Evolutionary conservation across 2,113 vertebrate species (phyloP), one percentile per base, ranked within the genome.

Genomic region (Casuarius casuarius): DNA sequence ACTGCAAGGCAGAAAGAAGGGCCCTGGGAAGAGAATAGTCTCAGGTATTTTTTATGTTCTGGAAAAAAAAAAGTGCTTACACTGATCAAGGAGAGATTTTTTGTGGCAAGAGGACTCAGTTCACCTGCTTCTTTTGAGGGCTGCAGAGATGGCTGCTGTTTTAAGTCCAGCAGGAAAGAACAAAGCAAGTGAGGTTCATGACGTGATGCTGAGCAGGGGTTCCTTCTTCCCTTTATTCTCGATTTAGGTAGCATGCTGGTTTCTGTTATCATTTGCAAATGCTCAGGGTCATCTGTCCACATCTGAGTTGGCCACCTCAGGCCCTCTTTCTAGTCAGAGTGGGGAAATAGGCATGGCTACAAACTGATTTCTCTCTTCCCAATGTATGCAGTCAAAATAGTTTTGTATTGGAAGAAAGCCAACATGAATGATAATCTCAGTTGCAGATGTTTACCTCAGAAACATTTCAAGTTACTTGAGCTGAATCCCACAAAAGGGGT

Each of bases 191-290:
- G 51, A 80, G 95, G 67, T 66, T 95, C 1, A 0, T 90, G 87
- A 91, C 70, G 85, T 0, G 18, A 23, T 40, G 62, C 87, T 79
- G 82, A 90, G 84, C 75, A 76, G 71, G 25, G 44, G 22, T 40
- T 84, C 38, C 48, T 52, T 91, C 62, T 85, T 72, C 51, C 14
- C 31, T 87, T 92, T 87, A 21, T 48, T 87, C 74, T 94, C 44
- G 74, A 76, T 79, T 62, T 84, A 70, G 74, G 62, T 78, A 67
- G 52, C 81, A 44, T 26, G 13, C 25, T 75, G 58, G 7, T 87
- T 94, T 40, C 81, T 94, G 81, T 95, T 61, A 95, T 96, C 22
- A 91, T 94, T 89, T 94, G 18, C 40, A 96, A 95, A 85, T 58
- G 49, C 49, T 96, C 67, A 28, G 46, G 70, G 95, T 90, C 75